These are phyloP conservation scores for Cheiracanthium punctorium DNA, from an alignment of 2,888 invertebrate genomes.

Conservation along the genomic window DNA sequence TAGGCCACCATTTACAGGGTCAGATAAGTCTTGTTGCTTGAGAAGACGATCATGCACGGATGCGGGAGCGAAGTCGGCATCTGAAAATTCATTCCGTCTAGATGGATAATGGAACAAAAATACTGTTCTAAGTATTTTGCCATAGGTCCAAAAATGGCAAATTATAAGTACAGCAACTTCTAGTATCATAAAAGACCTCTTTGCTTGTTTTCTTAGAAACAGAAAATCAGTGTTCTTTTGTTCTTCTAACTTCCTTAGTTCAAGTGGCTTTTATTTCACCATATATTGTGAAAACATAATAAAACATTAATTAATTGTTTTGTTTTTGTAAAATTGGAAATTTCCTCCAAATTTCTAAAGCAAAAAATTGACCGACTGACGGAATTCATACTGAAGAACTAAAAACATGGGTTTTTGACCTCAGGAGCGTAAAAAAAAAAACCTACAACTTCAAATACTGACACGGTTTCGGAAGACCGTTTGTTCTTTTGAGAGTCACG, in stretches of 20 bases:
- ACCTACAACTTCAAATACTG: slow-evolving; percentile 37
- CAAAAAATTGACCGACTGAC: neutral
- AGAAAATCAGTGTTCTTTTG: no score
- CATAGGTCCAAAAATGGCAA: no score
- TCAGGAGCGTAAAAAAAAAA: slow-evolving; percentile 16
- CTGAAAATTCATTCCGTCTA: no score
- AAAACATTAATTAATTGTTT: slow-evolving; percentile 3
- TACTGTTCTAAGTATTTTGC: no score
- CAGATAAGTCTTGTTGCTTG: no score
- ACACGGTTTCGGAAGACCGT: slow-evolving; percentile 57
- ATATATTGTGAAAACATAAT: neutral
- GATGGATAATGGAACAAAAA: no score
- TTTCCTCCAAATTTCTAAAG: neutral
- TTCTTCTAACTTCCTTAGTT: neutral
- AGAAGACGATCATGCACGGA: no score
- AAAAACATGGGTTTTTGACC: slow-evolving; percentile 49
- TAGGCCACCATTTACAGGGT: no score
- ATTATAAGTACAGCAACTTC: no score
- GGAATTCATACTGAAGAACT: neutral
- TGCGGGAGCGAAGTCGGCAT: no score
- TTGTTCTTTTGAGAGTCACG: slow-evolving; percentile 31
- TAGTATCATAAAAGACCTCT: no score
- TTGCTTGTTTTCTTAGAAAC: no score
- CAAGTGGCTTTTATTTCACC: neutral
- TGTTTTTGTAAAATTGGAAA: neutral